phyloP scores from a whole-genome alignment of 2,797 vertebrate species.

The Cyprinella venusta region DNA sequence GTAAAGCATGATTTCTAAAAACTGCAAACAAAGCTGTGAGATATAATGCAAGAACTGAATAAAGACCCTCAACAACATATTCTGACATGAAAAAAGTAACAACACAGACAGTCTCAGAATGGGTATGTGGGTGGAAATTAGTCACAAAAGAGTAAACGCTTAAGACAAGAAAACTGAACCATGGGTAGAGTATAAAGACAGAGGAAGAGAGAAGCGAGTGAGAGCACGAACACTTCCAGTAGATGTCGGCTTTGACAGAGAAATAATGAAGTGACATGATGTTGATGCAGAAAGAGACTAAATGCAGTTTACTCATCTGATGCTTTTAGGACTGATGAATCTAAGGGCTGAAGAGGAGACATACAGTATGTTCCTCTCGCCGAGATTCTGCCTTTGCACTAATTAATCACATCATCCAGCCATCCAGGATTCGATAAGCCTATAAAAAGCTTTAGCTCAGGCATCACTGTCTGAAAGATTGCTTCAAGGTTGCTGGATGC shows the following conservation, averaged over 20 bases:
- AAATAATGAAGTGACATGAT: conserved; percentile 47
- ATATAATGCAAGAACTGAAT: conserved; percentile 55
- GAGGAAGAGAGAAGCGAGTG: conserved; percentile 46
- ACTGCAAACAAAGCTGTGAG: conserved; percentile 12
- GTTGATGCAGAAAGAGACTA: conserved; percentile 42
- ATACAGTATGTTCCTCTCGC: conserved; percentile 43
- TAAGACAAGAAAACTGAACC: conserved; percentile 55
- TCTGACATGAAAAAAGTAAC: conserved; percentile 11
- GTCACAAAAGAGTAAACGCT: conserved; percentile 64
- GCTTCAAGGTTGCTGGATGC: conserved; percentile 57
- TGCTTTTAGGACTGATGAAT: conserved; percentile 55
- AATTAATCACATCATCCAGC: conserved; percentile 57
- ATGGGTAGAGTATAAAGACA: conserved; percentile 52
- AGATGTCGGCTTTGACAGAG: conserved; percentile 49
- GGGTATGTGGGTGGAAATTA: conserved; percentile 69
- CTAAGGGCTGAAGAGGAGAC: conserved; percentile 45
- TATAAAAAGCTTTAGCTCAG: conserved; percentile 52
- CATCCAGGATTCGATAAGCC: conserved; percentile 46
- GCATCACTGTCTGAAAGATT: conserved; percentile 54
- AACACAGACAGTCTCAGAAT: conserved; percentile 59
- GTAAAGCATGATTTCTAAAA: conserved; percentile 7
- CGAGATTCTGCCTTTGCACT: conserved; percentile 37
- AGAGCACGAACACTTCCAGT: conserved; percentile 27
- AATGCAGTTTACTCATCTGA: conserved; percentile 45
- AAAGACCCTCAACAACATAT: conserved; percentile 13